These are phyloP conservation scores for Zingel zingel DNA, from an alignment of 2,113 vertebrate genomes.

Conservation along the genomic window DNA sequence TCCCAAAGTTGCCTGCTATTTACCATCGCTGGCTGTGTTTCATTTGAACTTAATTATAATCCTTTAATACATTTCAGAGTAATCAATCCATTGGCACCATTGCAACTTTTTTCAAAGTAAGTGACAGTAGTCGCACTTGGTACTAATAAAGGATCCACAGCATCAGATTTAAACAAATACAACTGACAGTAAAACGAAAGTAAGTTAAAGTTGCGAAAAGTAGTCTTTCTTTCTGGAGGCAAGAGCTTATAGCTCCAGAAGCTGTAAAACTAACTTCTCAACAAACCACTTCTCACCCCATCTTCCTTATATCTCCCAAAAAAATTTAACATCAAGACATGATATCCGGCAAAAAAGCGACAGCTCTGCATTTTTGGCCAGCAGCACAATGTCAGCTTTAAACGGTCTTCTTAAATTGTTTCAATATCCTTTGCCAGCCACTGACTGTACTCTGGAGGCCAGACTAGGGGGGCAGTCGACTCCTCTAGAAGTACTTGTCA, in stretches of 20 bases:
- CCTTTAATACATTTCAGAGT: constrained; percentile 23
- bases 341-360: constrained; percentile 1
- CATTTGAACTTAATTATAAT: constrained; percentile 37
- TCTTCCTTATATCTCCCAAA: neutral
- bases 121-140: neutral
- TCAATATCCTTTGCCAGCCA: too few relatives aligned
- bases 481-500: too few relatives aligned
- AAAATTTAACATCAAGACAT: neutral
- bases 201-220: neutral
- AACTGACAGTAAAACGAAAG: neutral
- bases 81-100: neutral
- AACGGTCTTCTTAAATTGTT: neutral
- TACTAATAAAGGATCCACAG: neutral
- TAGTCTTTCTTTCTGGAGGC: neutral
- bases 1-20: constrained; percentile 27
- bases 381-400: neutral
- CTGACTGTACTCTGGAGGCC: too few relatives aligned
- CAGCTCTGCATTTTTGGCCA: neutral
- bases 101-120: neutral
- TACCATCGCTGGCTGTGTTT: constrained; percentile 20
- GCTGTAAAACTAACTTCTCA: neutral
- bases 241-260: neutral
- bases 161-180: constrained; percentile 24
- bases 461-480: too few relatives aligned
- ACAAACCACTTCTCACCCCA: neutral